These are phyloP conservation scores for Gymnocephalus cernua DNA, from an alignment of 2,113 vertebrate species.

Conservation along the genomic window DNA sequence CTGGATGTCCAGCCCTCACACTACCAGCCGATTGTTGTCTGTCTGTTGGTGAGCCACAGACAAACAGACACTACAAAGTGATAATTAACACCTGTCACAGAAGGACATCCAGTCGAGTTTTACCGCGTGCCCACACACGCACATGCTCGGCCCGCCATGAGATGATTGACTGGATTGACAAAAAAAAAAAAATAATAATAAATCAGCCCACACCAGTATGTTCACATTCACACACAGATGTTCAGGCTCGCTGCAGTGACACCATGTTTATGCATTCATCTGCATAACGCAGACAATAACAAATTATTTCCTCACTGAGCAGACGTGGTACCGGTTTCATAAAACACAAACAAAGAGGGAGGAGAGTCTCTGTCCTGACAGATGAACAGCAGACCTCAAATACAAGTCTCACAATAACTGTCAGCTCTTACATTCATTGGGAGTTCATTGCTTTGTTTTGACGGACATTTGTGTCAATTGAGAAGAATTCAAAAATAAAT, in stretches of 20 bases:
- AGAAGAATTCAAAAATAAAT: not conserved
- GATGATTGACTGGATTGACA: conserved; percentile 54
- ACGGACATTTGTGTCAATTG: not conserved
- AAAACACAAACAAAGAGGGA: conserved; percentile 42
- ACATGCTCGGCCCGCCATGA: not conserved
- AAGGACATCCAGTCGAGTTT: conserved; percentile 30
- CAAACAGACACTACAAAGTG: conserved; percentile 36
- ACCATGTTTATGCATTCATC: conserved; percentile 46
- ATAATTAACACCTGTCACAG: conserved; percentile 75
- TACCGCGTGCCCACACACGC: conserved; percentile 35
- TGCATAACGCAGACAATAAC: conserved; percentile 48
- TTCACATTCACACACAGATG: conserved; percentile 58
- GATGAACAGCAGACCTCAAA: conserved; percentile 18
- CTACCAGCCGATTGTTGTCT: conserved; percentile 36
- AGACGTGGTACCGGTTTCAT: conserved; percentile 30
- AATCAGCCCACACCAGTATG: conserved; percentile 51
- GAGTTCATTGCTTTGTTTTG: conserved; percentile 18
- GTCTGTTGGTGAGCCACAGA: conserved; percentile 16
- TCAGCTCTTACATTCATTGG: not conserved
- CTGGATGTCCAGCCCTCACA: not conserved
- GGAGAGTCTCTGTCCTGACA: conserved; percentile 36
- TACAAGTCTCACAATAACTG: conserved; percentile 31
- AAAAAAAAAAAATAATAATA: too few species aligned
- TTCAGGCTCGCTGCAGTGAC: conserved; percentile 30
- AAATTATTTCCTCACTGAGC: conserved; percentile 44